Conservation (phyloP, 2,888 invertebrate species). For the Molanna angustata region DNA sequence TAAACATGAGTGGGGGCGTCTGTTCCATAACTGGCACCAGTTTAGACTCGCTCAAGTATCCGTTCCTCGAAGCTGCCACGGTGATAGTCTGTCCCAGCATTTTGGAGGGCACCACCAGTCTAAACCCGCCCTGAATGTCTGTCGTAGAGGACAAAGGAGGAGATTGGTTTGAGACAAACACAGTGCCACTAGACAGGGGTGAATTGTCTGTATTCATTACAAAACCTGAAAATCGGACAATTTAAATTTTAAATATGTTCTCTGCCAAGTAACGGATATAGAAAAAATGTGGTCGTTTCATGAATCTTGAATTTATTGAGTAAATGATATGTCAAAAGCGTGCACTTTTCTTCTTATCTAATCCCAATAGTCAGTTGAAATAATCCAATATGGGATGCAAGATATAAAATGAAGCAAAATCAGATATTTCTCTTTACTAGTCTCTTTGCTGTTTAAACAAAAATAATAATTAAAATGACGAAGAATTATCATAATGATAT, state of each 20-base stretch:
- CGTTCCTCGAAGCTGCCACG: conserved; percentile 56
- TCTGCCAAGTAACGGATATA: not conserved
- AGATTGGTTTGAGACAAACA: conserved; percentile 47
- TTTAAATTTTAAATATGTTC: not conserved
- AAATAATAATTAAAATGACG: too few relatives aligned
- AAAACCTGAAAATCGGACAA: conserved; percentile 47
- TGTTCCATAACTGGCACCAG: conserved; percentile 47
- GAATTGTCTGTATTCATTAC: conserved; percentile 59
- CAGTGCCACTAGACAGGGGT: conserved; percentile 52
- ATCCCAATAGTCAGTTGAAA: too few relatives aligned
- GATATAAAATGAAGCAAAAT: too few relatives aligned
- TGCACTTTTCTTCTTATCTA: too few relatives aligned
- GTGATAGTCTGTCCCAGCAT: conserved; percentile 49
- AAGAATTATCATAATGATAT: too few relatives aligned
- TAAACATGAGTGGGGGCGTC: conserved; percentile 63
- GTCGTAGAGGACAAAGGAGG: conserved; percentile 42
- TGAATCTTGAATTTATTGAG: too few relatives aligned
- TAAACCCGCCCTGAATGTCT: conserved; percentile 50
- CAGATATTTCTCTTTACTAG: too few relatives aligned
- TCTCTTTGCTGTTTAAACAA: too few relatives aligned
- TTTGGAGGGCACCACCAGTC: conserved; percentile 45
- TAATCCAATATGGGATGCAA: too few relatives aligned
- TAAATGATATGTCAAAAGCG: too few relatives aligned
- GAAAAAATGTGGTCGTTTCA: too few relatives aligned
- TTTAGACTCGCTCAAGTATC: conserved; percentile 58